Evolutionary conservation across 1,140 invertebrate genomes (phyloP).

Genomic region (Pomacea maculata): DNA sequence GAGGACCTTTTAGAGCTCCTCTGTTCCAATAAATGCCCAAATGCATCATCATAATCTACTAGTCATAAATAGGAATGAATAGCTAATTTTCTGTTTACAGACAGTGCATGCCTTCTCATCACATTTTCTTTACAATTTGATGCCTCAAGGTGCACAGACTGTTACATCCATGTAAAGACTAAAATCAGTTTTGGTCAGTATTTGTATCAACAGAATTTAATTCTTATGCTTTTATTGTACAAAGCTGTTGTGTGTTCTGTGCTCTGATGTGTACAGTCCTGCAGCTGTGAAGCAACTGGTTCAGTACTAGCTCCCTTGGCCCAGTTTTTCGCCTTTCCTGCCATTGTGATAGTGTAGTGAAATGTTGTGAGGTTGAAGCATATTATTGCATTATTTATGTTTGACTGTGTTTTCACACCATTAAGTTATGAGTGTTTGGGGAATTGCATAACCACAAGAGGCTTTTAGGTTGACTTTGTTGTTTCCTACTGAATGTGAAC

Average conservation of each 20-base stretch:
- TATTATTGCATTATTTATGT: slow-evolving; percentile 5
- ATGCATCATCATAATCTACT: too few relatives aligned
- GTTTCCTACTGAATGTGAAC: background rate
- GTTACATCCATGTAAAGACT: background rate
- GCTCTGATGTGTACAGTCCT: too few relatives aligned
- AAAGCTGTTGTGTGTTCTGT: background rate
- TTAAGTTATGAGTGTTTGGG: background rate
- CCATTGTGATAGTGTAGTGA: slow-evolving; percentile 1
- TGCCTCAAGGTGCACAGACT: too few relatives aligned
- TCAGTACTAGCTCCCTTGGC: too few relatives aligned
- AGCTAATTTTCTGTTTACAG: too few relatives aligned
- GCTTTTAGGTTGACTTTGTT: background rate
- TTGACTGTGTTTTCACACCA: slow-evolving; percentile 1
- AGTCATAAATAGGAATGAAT: too few relatives aligned
- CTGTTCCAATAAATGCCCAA: too few relatives aligned
- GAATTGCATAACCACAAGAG: slow-evolving; percentile 3
- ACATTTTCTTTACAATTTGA: too few relatives aligned
- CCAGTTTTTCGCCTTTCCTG: slow-evolving; percentile 1
- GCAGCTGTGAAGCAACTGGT: too few relatives aligned
- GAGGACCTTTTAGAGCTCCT: too few relatives aligned
- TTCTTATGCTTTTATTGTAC: slow-evolving; percentile 2
- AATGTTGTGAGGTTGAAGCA: slow-evolving; percentile 7
- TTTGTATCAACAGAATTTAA: background rate
- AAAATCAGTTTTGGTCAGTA: slow-evolving; percentile 5
- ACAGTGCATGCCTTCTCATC: too few relatives aligned